Conservation (phyloP, 35 echinoderm and acorn worm genomes). For the Apostichopus californicus region DNA sequence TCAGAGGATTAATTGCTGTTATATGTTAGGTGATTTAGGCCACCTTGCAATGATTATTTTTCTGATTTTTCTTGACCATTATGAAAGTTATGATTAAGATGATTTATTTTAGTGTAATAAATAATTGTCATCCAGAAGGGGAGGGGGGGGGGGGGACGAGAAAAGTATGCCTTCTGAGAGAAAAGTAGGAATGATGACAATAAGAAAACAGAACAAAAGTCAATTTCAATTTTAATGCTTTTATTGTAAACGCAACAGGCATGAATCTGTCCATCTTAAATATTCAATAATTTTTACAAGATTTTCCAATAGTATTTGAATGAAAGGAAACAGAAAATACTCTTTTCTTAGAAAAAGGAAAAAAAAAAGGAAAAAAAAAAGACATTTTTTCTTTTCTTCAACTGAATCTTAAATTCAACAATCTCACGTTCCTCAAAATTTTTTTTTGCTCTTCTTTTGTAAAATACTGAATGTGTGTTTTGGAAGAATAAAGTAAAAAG, state of each 20-base stretch:
- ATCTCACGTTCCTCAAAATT: neutral
- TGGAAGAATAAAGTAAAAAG: constrained; percentile 31
- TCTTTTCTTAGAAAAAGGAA: constrained; percentile 9
- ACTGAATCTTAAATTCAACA: neutral
- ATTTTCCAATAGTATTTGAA: constrained; percentile 31
- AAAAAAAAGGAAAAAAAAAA: constrained; percentile 7
- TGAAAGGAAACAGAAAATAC: constrained; percentile 44
- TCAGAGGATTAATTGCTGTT: too few species aligned
- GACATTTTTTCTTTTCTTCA: neutral
- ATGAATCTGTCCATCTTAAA: neutral
- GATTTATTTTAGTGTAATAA: too few species aligned
- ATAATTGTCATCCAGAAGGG: neutral
- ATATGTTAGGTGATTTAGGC: too few species aligned
- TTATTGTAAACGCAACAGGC: constrained; percentile 33
- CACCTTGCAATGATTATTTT: too few species aligned
- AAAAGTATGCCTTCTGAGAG: neutral
- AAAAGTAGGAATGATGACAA: neutral
- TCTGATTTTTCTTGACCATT: too few species aligned
- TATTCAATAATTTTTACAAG: constrained; percentile 45
- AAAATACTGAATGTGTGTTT: constrained; percentile 50
- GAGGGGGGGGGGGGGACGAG: too few species aligned
- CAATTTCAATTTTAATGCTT: neutral
- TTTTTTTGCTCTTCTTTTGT: constrained; percentile 4
- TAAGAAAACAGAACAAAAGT: too few species aligned
- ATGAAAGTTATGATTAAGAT: too few species aligned